Evolutionary conservation across 2,113 vertebrate species (phyloP).

Genomic region (Rhinolophus sinicus): DNA sequence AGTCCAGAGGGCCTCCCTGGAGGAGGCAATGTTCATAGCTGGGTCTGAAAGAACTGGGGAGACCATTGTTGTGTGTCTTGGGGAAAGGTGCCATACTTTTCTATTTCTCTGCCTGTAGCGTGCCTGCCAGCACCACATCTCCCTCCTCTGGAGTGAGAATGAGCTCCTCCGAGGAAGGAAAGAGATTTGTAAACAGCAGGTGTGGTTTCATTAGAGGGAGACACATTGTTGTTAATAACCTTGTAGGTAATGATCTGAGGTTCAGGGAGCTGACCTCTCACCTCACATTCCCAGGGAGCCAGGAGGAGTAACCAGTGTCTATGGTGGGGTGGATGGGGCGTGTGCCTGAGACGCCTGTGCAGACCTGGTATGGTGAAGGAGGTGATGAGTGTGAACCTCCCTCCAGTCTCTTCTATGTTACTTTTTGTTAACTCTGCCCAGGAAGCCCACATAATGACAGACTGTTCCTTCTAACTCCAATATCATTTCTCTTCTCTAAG

Average conservation of each 20-base stretch:
- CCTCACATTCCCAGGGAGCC: background rate
- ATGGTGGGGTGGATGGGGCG: background rate
- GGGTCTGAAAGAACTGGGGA: background rate
- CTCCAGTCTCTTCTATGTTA: background rate
- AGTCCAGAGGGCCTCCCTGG: background rate
- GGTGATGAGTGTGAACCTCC: background rate
- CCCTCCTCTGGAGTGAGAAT: background rate
- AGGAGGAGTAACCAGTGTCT: background rate
- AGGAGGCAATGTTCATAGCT: background rate
- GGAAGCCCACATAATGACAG: background rate
- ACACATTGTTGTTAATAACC: slow-evolving; percentile 22
- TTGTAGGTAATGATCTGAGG: background rate
- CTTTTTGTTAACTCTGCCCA: background rate
- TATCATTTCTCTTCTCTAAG: background rate
- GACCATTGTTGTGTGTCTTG: background rate
- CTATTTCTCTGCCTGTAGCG: background rate
- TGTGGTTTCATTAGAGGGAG: slow-evolving; percentile 24
- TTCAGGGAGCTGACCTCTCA: slow-evolving; percentile 49
- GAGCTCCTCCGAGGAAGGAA: background rate
- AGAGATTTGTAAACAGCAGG: slow-evolving; percentile 31
- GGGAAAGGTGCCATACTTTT: background rate
- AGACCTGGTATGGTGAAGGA: background rate
- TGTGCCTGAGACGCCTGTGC: too few relatives aligned
- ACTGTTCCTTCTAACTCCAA: background rate
- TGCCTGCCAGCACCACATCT: background rate